Percentiles rank a stretch among this genome's conserved stretches.
phyloP scores from a whole-genome alignment of 2,113 vertebrate genomes.

The Otus sunia region DNA sequence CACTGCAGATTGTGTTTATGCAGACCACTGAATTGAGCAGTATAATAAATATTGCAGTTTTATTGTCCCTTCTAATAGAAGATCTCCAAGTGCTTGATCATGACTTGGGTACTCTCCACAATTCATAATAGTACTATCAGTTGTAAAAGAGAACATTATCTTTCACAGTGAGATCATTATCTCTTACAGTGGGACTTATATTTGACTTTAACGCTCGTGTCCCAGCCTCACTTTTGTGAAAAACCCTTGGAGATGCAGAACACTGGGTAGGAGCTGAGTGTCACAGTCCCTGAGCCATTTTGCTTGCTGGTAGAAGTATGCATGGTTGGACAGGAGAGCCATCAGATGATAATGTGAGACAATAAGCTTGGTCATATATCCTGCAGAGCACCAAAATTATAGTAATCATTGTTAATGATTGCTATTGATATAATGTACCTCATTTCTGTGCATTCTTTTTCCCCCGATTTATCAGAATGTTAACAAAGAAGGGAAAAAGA shows the following conservation, averaged over 20 bases:
- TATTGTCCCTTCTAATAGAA: neutral
- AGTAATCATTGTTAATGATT: neutral
- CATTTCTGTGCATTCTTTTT: neutral
- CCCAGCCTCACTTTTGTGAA: neutral
- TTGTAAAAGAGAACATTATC: neutral
- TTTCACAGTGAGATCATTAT: neutral
- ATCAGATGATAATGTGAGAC: neutral
- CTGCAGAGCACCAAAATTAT: neutral
- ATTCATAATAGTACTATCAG: neutral
- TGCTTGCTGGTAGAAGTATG: neutral
- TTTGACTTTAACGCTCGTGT: neutral
- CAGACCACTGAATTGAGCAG: neutral
- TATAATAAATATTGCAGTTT: neutral
- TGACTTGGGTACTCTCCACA: neutral
- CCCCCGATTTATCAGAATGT: neutral
- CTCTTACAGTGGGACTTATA: neutral
- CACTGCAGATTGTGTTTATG: neutral
- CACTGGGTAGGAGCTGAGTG: neutral
- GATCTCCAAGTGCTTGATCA: neutral
- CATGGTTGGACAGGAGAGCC: neutral
- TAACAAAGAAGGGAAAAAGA: neutral
- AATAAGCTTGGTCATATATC: neutral
- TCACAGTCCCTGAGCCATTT: neutral
- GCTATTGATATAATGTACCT: neutral
- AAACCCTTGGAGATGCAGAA: neutral